A percentile compares a stretch with the other conserved stretches of the same genome.
These are phyloP conservation scores for Strix occidentalis DNA, from an alignment of 2,797 vertebrate genomes.

Conservation along the genomic window DNA sequence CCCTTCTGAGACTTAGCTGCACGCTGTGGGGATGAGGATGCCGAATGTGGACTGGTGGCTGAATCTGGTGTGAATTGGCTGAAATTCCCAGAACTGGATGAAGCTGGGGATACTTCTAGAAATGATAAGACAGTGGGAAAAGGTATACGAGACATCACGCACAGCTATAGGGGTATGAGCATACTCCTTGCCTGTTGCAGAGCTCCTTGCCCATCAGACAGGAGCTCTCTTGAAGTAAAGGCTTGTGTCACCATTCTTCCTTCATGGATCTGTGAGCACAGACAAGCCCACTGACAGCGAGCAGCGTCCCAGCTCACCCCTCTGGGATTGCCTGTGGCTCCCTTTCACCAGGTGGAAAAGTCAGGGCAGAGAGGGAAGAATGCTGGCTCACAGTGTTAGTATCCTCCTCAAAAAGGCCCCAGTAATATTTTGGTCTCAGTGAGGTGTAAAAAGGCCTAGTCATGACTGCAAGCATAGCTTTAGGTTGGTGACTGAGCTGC, in stretches of 20 bases:
- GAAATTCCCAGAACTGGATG: slow-evolving; percentile 56
- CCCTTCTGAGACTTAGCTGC: not conserved
- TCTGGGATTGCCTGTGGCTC: not conserved
- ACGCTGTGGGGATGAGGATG: not conserved
- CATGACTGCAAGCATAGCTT: not conserved
- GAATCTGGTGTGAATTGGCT: slow-evolving; percentile 71
- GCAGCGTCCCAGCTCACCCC: not conserved
- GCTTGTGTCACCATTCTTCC: not conserved
- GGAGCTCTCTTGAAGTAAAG: not conserved
- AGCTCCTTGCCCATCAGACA: not conserved
- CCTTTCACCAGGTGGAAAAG: not conserved
- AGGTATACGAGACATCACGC: not conserved
- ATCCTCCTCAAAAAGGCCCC: not conserved
- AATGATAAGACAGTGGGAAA: slow-evolving; percentile 5
- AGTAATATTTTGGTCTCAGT: not conserved
- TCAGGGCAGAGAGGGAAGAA: not conserved
- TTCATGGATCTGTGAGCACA: not conserved
- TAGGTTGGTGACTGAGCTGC: not conserved
- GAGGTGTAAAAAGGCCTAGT: not conserved
- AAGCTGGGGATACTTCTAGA: slow-evolving; percentile 61
- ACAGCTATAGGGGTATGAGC: not conserved
- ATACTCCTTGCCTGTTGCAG: not conserved
- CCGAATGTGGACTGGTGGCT: slow-evolving; percentile 62
- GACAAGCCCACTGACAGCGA: fast-evolving
- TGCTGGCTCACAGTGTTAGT: not conserved